phyloP scores from a whole-genome alignment of 2,797 vertebrate genomes.

The Moxostoma hubbsi region DNA sequence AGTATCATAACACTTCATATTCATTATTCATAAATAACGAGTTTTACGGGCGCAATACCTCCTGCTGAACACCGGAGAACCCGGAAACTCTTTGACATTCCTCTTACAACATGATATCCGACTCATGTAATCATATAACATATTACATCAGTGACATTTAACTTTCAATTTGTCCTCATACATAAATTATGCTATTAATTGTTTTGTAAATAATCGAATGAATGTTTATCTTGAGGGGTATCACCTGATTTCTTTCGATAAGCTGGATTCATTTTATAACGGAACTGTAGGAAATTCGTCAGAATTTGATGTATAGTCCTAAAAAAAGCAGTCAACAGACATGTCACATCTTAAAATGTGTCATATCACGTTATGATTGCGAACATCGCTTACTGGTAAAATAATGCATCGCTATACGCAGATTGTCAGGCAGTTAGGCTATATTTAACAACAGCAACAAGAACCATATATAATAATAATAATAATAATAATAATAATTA shows the following conservation, averaged over 20 bases:
- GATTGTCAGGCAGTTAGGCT: not conserved
- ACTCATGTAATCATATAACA: not conserved
- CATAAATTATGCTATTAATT: not conserved
- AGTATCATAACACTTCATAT: slow-evolving; percentile 80
- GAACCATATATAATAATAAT: not conserved
- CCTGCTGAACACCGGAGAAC: slow-evolving; percentile 64
- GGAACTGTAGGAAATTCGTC: not conserved
- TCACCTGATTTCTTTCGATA: not conserved
- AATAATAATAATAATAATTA: not conserved
- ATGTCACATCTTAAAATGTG: not conserved
- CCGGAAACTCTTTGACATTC: slow-evolving; percentile 27
- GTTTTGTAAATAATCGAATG: not conserved
- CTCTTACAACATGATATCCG: not conserved
- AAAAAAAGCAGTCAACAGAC: not conserved
- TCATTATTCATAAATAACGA: slow-evolving; percentile 83
- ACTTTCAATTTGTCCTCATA: not conserved
- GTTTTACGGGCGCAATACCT: slow-evolving; percentile 71
- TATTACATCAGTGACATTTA: not conserved
- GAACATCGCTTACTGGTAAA: not conserved
- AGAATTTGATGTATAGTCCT: not conserved
- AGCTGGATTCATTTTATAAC: not conserved
- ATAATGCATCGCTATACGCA: not conserved
- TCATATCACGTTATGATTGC: not conserved
- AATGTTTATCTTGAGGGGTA: not conserved
- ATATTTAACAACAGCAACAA: not conserved